phyloP scores from a whole-genome alignment of 1,140 invertebrate species.

The Scaptodrosophila lebanonensis region DNA sequence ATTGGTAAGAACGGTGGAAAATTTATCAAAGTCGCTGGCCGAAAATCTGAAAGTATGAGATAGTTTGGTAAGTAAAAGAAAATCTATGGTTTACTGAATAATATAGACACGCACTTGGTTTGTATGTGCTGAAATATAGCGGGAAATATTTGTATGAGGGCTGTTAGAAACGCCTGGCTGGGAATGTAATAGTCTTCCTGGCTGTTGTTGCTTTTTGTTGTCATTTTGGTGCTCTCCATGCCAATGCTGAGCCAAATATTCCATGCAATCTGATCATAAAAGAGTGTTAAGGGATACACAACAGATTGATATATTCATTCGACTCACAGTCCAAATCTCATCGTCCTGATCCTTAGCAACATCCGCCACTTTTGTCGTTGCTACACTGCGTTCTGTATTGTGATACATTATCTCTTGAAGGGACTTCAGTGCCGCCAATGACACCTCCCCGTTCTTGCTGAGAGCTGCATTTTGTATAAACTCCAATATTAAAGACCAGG shows the following conservation, averaged over 20 bases:
- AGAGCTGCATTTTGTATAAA: conserved; percentile 95
- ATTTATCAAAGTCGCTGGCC: conserved; percentile 85
- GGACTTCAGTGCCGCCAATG: conserved; percentile 94
- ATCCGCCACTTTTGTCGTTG: conserved; percentile 55
- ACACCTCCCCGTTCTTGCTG: conserved; percentile 95
- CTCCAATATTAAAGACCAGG: conserved; percentile 94
- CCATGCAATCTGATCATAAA: conserved; percentile 81
- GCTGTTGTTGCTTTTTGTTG: conserved; percentile 76
- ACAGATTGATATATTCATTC: background rate
- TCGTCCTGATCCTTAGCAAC: conserved; percentile 77
- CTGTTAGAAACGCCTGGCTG: conserved; percentile 93
- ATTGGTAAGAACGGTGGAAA: conserved; percentile 88
- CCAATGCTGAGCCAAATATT: conserved; percentile 92
- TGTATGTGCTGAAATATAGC: conserved; percentile 94
- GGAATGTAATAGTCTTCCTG: conserved; percentile 86
- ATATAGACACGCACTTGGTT: conserved; percentile 80
- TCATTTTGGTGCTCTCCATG: conserved; percentile 84
- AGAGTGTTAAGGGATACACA: background rate
- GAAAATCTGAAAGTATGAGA: conserved; percentile 80
- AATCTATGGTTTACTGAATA: too few species aligned
- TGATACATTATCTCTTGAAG: conserved; percentile 94
- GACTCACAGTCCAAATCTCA: conserved; percentile 83
- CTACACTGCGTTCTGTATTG: conserved; percentile 59
- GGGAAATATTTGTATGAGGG: conserved; percentile 95
- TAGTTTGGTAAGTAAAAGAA: conserved; percentile 3